Percentiles rank a stretch among this genome's conserved stretches.
These are phyloP conservation scores for Calycopis cecrops DNA, from an alignment of 1,140 invertebrate genomes.

Conservation along the genomic window DNA sequence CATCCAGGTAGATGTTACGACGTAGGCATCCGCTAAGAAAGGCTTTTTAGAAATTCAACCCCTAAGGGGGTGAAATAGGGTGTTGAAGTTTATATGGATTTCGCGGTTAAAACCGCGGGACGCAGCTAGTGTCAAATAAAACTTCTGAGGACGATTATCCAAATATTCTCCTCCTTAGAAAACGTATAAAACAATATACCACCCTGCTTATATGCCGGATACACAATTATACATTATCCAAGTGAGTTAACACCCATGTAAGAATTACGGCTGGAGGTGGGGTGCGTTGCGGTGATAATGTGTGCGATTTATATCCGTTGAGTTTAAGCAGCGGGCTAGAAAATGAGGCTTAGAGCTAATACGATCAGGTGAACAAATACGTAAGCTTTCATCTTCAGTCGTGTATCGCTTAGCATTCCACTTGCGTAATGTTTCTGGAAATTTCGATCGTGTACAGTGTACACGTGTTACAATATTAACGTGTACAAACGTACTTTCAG, in stretches of 20 bases:
- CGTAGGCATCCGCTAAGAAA: no score
- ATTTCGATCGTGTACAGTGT: constrained; percentile 12
- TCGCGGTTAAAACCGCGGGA: no score
- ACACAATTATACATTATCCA: background rate
- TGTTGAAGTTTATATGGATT: no score
- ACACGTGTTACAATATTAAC: constrained; percentile 13
- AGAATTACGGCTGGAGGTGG: constrained; percentile 14
- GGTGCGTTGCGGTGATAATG: constrained; percentile 50
- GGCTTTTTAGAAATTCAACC: no score
- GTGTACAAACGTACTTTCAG: background rate
- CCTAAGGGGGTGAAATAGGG: no score
- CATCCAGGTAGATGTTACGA: no score
- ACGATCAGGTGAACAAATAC: constrained; percentile 68
- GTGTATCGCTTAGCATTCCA: constrained; percentile 46
- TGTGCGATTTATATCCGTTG: constrained; percentile 61
- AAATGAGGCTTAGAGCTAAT: constrained; percentile 68
- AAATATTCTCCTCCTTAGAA: no score
- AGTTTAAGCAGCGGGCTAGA: constrained; percentile 55
- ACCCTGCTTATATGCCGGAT: background rate
- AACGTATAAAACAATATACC: no score
- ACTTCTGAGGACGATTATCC: no score
- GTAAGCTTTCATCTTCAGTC: constrained; percentile 69
- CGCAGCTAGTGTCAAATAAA: no score
- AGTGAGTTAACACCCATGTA: constrained; percentile 9
- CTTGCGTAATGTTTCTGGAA: constrained; percentile 33